Evolutionary conservation across 2,113 vertebrate species (phyloP).

Genomic region (Scophthalmus maximus): DNA sequence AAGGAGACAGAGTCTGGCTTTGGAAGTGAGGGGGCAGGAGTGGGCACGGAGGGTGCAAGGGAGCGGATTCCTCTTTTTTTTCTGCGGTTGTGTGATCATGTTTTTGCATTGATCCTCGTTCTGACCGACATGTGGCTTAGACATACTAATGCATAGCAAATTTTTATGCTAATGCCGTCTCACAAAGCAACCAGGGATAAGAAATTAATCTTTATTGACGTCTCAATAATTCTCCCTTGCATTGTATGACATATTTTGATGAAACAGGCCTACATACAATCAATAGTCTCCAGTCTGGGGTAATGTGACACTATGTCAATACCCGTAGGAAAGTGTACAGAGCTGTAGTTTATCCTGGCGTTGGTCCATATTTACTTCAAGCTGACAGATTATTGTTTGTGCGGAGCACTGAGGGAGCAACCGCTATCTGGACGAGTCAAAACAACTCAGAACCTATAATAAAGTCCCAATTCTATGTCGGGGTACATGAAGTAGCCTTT

Average conservation of each 20-base stretch:
- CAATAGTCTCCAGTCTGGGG: constrained; percentile 52
- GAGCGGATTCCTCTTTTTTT: constrained; percentile 40
- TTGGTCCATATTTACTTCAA: constrained; percentile 58
- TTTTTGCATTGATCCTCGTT: constrained; percentile 69
- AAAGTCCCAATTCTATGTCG: constrained; percentile 11
- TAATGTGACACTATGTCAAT: constrained; percentile 64
- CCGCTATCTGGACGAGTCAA: constrained; percentile 25
- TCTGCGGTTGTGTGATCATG: constrained; percentile 51
- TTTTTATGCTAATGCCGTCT: constrained; percentile 67
- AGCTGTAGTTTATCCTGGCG: constrained; percentile 55
- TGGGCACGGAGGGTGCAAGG: constrained; percentile 29
- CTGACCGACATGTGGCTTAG: constrained; percentile 66
- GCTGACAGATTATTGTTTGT: constrained; percentile 45
- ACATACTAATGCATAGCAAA: constrained; percentile 57
- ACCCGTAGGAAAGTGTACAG: constrained; percentile 43
- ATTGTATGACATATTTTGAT: constrained; percentile 66
- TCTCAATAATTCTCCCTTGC: constrained; percentile 65
- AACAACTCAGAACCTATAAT: constrained; percentile 49
- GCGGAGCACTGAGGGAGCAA: constrained; percentile 13
- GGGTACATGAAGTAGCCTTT: background rate
- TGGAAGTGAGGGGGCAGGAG: constrained; percentile 38
- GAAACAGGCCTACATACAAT: constrained; percentile 61
- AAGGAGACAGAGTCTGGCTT: constrained; percentile 54
- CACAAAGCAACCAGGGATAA: constrained; percentile 45
- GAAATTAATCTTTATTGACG: constrained; percentile 73